phyloP scores from a whole-genome alignment of 2,888 invertebrate species.

The Oasisia sp. region DNA sequence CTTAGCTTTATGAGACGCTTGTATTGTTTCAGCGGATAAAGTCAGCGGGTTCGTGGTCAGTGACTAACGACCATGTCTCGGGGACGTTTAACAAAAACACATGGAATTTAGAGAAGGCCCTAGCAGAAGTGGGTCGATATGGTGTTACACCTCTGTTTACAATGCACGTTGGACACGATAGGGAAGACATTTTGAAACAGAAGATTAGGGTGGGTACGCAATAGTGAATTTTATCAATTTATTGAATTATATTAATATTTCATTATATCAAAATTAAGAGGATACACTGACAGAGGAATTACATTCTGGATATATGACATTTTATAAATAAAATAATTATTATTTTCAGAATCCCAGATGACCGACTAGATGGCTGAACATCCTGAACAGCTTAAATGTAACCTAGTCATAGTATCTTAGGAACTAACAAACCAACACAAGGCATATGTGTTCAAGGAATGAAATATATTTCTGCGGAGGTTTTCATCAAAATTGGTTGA shows the following conservation, averaged over 20 bases:
- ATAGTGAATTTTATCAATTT: background rate
- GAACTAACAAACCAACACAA: no score
- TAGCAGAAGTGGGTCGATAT: constrained; percentile 40
- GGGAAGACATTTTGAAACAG: constrained; percentile 46
- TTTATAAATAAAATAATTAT: no score
- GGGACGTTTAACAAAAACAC: constrained; percentile 41
- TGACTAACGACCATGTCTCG: constrained; percentile 41
- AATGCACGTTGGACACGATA: constrained; percentile 44
- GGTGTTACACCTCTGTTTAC: constrained; percentile 45
- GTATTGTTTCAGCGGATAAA: constrained; percentile 45
- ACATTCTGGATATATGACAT: no score
- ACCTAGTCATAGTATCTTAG: no score
- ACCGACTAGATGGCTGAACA: no score
- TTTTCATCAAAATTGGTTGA: no score
- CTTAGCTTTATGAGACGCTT: background rate
- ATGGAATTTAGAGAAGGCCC: constrained; percentile 47
- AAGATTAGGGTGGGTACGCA: constrained; percentile 45
- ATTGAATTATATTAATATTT: background rate
- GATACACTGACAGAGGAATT: no score
- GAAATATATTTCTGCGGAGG: no score
- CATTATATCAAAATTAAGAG: no score
- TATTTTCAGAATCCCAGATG: no score
- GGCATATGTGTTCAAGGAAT: no score
- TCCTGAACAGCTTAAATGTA: no score
- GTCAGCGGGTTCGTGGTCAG: constrained; percentile 49